These are phyloP conservation scores for Drosophila ohnishii DNA, from an alignment of 1,140 invertebrate genomes.

Conservation along the genomic window DNA sequence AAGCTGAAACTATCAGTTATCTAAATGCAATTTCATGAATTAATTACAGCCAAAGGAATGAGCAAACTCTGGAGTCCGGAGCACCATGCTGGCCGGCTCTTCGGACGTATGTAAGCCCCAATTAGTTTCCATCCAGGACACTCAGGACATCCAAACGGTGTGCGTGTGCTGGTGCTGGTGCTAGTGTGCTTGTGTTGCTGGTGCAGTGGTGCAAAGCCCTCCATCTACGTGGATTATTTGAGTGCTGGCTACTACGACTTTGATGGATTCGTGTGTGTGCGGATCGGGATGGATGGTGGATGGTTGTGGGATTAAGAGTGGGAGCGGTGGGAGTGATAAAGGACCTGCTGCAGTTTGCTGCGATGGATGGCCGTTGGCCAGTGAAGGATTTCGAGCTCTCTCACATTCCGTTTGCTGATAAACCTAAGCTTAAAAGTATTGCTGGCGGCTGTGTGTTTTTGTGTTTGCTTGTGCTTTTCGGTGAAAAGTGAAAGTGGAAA, in stretches of 20 bases:
- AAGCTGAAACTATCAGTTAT: slow-evolving; percentile 31
- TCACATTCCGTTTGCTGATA: slow-evolving; percentile 17
- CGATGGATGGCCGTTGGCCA: slow-evolving; percentile 19
- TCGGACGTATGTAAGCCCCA: slow-evolving; percentile 35
- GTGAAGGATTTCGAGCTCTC: slow-evolving; percentile 30
- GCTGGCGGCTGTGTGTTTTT: slow-evolving; percentile 1
- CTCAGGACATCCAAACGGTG: slow-evolving; percentile 7
- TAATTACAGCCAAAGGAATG: slow-evolving; percentile 32
- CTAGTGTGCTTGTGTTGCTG: slow-evolving; percentile 1
- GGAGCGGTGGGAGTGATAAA: background rate
- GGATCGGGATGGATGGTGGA: background rate
- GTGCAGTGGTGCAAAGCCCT: slow-evolving; percentile 45
- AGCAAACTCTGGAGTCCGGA: slow-evolving; percentile 2
- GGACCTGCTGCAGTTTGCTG: slow-evolving; percentile 15
- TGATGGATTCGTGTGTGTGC: slow-evolving; percentile 41
- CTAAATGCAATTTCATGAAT: slow-evolving; percentile 28
- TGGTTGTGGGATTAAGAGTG: slow-evolving; percentile 2
- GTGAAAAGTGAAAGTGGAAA: slow-evolving; percentile 17
- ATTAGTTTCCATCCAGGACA: slow-evolving; percentile 45
- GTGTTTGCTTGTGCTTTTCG: slow-evolving; percentile 24
- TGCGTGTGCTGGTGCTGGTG: slow-evolving; percentile 5
- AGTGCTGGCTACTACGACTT: slow-evolving; percentile 32
- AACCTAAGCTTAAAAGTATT: slow-evolving; percentile 25
- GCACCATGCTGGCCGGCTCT: slow-evolving; percentile 10
- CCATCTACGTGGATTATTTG: slow-evolving; percentile 43